phyloP scores from a whole-genome alignment of 2,113 vertebrate species.

The Lipotes vexillifer region DNA sequence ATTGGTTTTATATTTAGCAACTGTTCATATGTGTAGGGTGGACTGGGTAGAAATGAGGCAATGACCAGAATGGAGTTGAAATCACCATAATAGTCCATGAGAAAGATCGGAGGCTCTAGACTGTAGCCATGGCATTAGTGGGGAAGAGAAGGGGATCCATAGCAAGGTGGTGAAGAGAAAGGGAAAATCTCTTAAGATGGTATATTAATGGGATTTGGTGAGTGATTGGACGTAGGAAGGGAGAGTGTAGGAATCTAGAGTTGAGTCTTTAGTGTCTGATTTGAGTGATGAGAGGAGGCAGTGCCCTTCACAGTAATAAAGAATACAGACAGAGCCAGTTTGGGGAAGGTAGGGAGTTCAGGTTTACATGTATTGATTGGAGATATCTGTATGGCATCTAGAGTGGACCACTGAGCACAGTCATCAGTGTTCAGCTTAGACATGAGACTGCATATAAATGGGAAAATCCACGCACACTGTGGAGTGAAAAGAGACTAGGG shows the following conservation, averaged over 20 bases:
- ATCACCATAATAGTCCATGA: accelerated
- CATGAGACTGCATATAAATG: too few species aligned
- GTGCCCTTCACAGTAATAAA: background rate
- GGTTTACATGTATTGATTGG: too few species aligned
- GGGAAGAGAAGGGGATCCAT: background rate
- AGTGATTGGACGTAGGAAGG: background rate
- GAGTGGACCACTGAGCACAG: too few species aligned
- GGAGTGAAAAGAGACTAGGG: too few species aligned
- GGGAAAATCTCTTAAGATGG: background rate
- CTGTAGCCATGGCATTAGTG: background rate
- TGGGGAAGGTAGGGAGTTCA: background rate
- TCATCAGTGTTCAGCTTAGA: too few species aligned
- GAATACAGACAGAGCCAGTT: background rate
- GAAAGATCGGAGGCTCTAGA: background rate
- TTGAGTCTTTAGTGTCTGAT: background rate
- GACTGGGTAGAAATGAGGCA: background rate
- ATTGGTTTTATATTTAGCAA: background rate
- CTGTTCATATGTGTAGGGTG: background rate
- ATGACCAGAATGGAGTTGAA: background rate
- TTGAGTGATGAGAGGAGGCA: background rate
- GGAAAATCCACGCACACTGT: too few species aligned
- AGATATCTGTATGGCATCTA: too few species aligned
- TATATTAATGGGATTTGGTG: background rate
- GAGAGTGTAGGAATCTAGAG: background rate
- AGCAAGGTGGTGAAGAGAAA: background rate